Conservation (phyloP, 1,140 invertebrate species). For the Plectus sambesii region DNA sequence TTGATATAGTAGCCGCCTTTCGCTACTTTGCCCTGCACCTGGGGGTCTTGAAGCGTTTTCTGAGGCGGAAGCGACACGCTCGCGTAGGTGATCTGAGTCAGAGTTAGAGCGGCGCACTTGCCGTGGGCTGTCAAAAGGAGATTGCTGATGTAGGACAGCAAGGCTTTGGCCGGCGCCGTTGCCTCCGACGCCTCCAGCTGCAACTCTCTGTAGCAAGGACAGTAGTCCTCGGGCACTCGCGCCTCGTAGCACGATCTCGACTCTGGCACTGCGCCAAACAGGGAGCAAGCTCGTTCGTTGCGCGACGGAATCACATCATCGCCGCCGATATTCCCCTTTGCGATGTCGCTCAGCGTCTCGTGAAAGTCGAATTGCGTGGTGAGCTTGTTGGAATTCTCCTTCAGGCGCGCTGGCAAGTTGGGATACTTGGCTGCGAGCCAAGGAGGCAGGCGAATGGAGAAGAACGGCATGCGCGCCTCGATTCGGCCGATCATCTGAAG, state of each 20-base stretch:
- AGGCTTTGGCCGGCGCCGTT: constrained; percentile 23
- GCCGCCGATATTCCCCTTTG: constrained; percentile 19
- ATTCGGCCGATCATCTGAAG: constrained; percentile 63
- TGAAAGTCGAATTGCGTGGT: constrained; percentile 38
- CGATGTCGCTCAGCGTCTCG: constrained; percentile 34
- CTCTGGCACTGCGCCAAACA: constrained; percentile 43
- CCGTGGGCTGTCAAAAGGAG: constrained; percentile 9
- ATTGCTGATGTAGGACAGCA: constrained; percentile 43
- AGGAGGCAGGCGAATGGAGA: constrained; percentile 63
- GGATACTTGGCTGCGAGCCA: constrained; percentile 59
- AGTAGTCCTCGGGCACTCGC: constrained; percentile 47
- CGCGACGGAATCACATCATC: too few relatives aligned
- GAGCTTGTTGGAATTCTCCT: constrained; percentile 53
- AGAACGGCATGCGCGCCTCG: constrained; percentile 74
- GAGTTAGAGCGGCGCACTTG: constrained; percentile 15
- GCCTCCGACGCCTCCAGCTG: constrained; percentile 16
- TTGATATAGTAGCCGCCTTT: constrained; percentile 13
- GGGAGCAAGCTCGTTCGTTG: constrained; percentile 16
- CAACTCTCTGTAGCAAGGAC: constrained; percentile 44
- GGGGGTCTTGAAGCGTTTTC: constrained; percentile 23
- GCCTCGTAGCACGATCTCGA: constrained; percentile 45
- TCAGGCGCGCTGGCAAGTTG: constrained; percentile 57
- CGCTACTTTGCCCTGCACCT: constrained; percentile 11
- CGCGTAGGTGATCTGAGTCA: constrained; percentile 16
- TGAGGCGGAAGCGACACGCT: constrained; percentile 20